Base-by-base conservation (phyloP, 2,888 invertebrate species). In the Apodemia zela region DNA sequence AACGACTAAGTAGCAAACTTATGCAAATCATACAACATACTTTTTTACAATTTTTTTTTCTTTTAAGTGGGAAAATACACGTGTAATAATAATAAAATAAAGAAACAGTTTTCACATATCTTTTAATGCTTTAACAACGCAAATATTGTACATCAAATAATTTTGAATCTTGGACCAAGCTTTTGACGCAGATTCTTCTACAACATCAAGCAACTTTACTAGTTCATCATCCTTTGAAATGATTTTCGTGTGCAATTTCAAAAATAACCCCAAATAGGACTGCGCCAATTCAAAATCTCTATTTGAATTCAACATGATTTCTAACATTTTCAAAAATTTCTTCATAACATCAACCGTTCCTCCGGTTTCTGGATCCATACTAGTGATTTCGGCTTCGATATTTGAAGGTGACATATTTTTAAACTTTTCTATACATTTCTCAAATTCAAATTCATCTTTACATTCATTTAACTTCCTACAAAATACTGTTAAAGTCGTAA, bases 201-300 rank as follows among this genome's bases (percentile, higher is more conserved):
- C 85, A 18, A 90, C 84, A 0, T 84, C 84, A 60, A 97, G 76
- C 63, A 86, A 88, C 33, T 89, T 81, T 25, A 93, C 85, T 59
- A 97, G 83, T 51, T 89, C 87, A 47, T 92, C 82, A 49, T 91
- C 91, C 61, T 93, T 85, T 0, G 93, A 90, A 62, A 97, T 90
- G 6, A 88, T 76, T 66, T 92, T 90, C 0, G 95, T 94, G 76
- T 97, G 96, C 49, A 94, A 93, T 85, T 98, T 98, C 42, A 99
- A 85, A 84, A 98, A 98, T 58, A 98, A 92, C 59, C 95, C 95
- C 66, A 99, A 92, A 85, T 98, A 99, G 0, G 98, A 95, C 80
- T 98, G 97, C 0, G 95, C 95, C 63, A 98, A 86, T 89, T 99
- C 99, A 84, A 98, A 99, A 87, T 98, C 94, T 67, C 82, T 93